phyloP scores from a whole-genome alignment of 1,140 invertebrate genomes.

The Plectrocnemia conspersa region DNA sequence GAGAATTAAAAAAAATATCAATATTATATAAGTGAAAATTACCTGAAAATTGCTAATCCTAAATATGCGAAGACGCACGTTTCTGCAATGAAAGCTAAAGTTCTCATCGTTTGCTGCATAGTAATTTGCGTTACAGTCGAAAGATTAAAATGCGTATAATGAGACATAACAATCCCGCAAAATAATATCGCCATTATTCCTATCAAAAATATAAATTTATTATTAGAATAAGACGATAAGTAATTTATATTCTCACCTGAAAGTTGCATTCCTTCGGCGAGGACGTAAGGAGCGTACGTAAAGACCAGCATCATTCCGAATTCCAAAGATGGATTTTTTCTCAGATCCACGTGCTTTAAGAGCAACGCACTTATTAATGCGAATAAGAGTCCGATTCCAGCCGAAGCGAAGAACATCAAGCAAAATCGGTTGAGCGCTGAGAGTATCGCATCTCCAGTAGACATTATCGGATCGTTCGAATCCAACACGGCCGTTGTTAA shows the following conservation, averaged over 20 bases:
- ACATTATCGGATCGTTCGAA: conserved; percentile 67
- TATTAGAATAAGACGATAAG: conserved; percentile 5
- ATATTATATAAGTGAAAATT: background rate
- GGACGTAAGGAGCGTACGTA: conserved; percentile 95
- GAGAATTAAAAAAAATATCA: background rate
- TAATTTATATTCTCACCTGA: conserved; percentile 77
- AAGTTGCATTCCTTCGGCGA: conserved; percentile 94
- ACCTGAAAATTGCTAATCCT: conserved; percentile 88
- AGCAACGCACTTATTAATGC: conserved; percentile 90
- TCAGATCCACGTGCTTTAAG: conserved; percentile 92
- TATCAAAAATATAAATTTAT: conserved; percentile 45
- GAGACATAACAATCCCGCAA: conserved; percentile 99
- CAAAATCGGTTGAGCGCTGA: conserved; percentile 89
- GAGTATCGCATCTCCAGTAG: conserved; percentile 77
- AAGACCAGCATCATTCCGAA: conserved; percentile 98
- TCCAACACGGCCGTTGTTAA: conserved; percentile 85
- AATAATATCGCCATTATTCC: conserved; percentile 99
- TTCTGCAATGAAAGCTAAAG: conserved; percentile 95
- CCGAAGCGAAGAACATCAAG: conserved; percentile 97
- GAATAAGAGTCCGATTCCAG: conserved; percentile 93
- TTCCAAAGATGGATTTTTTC: conserved; percentile 96
- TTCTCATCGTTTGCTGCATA: conserved; percentile 98
- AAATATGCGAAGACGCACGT: conserved; percentile 99
- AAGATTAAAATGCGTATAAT: conserved; percentile 98
- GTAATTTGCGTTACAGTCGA: conserved; percentile 98